Percentiles rank a stretch among this genome's conserved stretches.
phyloP scores from a whole-genome alignment of 2,888 invertebrate species.

The Cheilosia pagana region DNA sequence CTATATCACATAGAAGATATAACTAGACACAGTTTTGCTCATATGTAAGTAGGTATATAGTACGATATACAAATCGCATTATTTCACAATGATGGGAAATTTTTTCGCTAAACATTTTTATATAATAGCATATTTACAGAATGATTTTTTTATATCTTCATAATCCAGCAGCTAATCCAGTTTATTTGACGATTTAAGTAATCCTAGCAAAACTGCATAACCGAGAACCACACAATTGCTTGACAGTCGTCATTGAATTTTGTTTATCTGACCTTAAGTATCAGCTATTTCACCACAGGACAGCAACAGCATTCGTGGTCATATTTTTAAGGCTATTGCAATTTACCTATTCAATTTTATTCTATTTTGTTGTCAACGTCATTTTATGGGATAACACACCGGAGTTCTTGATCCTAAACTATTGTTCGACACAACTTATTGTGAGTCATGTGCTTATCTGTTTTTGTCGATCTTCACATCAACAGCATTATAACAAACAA shows the following conservation, averaged over 20 bases:
- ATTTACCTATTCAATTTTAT: conserved; percentile 60
- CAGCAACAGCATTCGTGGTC: conserved; percentile 47
- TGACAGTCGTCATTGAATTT: not conserved
- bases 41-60: not conserved
- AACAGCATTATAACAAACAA: conserved; percentile 25
- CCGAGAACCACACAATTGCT: conserved; percentile 4
- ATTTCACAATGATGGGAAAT: conserved; percentile 14
- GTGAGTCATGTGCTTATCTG: conserved; percentile 68
- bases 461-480: conserved; percentile 65
- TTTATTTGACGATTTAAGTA: conserved; percentile 36
- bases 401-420: conserved; percentile 65
- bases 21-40: conserved; percentile 2
- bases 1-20: conserved; percentile 2
- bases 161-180: conserved; percentile 44
- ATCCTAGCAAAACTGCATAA: conserved; percentile 36
- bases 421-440: conserved; percentile 69
- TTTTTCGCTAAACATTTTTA: conserved; percentile 15
- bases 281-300: conserved; percentile 61
- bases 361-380: conserved; percentile 62
- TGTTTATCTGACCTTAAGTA: conserved; percentile 44
- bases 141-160: not conserved
- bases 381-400: conserved; percentile 66
- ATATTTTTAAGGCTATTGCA: conserved; percentile 56
- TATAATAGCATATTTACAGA: not conserved
- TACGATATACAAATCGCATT: not conserved